These are phyloP conservation scores for Cladorhizidae sp. DNA, from an alignment of 37 sponge, comb jelly and placozoan species.

Conservation along the genomic window DNA sequence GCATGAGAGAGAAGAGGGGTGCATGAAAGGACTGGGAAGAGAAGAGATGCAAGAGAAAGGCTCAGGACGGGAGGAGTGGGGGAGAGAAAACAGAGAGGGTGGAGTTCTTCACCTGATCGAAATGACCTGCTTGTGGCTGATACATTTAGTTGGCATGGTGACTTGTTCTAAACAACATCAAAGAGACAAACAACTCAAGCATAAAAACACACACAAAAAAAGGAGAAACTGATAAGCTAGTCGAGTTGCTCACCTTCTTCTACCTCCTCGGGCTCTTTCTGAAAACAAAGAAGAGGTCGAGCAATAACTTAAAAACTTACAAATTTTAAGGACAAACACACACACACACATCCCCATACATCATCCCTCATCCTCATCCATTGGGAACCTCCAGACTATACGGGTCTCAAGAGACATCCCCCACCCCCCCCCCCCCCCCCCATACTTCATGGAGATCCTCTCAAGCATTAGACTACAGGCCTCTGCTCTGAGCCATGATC, in stretches of 20 bases:
- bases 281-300: not conserved
- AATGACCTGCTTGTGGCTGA: slow-evolving; percentile 51
- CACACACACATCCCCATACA: too few relatives aligned
- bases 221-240: not conserved
- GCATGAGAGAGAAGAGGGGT: not conserved
- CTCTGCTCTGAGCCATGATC: too few relatives aligned
- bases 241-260: not conserved
- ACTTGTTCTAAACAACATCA: slow-evolving; percentile 11
- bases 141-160: slow-evolving; percentile 67
- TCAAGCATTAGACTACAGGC: too few relatives aligned
- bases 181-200: not conserved
- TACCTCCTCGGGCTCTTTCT: not conserved
- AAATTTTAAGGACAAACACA: too few relatives aligned
- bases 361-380: too few relatives aligned
- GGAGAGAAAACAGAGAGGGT: too few relatives aligned
- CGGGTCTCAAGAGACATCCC: too few relatives aligned
- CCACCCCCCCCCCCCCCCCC: too few relatives aligned
- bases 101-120: slow-evolving; percentile 40
- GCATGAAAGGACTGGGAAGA: not conserved
- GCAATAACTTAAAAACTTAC: too few relatives aligned
- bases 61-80: not conserved
- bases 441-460: too few relatives aligned
- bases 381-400: too few relatives aligned
- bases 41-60: not conserved
- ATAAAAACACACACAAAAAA: slow-evolving; percentile 8